phyloP scores from a whole-genome alignment of 2,888 invertebrate species.

The Nineta flava region DNA sequence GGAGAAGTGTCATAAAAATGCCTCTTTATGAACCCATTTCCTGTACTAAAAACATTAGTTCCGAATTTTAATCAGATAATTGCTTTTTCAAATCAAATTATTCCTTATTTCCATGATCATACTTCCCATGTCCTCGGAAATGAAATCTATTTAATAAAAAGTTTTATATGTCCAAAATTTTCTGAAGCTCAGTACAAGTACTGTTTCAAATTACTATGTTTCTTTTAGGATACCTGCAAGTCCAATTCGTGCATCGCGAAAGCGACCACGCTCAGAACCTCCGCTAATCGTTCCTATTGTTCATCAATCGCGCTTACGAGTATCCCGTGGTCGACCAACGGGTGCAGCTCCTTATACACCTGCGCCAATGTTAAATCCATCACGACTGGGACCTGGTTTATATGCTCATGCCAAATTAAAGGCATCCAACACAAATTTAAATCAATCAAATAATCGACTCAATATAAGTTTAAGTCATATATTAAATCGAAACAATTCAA shows the following conservation, averaged over 20 bases:
- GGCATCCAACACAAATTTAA: slow-evolving; percentile 13
- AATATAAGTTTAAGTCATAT: slow-evolving; percentile 11
- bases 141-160: too few relatives aligned
- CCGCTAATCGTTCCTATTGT: slow-evolving; percentile 32
- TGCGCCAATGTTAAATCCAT: slow-evolving; percentile 85
- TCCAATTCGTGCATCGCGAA: slow-evolving; percentile 45
- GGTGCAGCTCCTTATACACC: slow-evolving; percentile 66
- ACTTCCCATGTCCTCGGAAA: too few relatives aligned
- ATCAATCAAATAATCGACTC: not conserved
- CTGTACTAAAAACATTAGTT: too few relatives aligned
- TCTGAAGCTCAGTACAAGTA: too few relatives aligned
- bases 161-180: too few relatives aligned
- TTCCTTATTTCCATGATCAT: not conserved
- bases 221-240: slow-evolving; percentile 44
- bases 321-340: slow-evolving; percentile 30
- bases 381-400: slow-evolving; percentile 74
- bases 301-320: slow-evolving; percentile 34
- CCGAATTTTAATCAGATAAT: too few relatives aligned
- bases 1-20: too few relatives aligned
- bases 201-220: not conserved
- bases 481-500: slow-evolving; percentile 8
- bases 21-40: too few relatives aligned
- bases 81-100: too few relatives aligned
- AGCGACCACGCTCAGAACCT: slow-evolving; percentile 42
- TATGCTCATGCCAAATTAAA: slow-evolving; percentile 38